A percentile compares a stretch with the other conserved stretches of the same genome.
These are phyloP conservation scores for Todus mexicanus DNA, from an alignment of 2,797 vertebrate genomes.

Conservation along the genomic window DNA sequence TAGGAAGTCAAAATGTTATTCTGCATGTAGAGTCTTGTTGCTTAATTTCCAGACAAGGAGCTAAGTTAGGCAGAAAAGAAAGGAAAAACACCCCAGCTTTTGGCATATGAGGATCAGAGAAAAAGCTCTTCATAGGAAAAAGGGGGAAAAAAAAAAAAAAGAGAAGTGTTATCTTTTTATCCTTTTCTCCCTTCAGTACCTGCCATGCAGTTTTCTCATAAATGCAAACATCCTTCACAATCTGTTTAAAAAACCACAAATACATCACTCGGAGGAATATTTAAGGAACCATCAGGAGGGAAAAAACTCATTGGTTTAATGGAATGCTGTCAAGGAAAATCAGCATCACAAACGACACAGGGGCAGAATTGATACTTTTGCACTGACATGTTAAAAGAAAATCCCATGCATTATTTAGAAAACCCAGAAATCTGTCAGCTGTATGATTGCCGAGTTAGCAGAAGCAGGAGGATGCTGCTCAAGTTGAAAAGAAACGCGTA, in stretches of 20 bases:
- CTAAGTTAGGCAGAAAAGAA: constrained; percentile 44
- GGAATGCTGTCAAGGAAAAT: constrained; percentile 84
- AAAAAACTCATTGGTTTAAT: constrained; percentile 85
- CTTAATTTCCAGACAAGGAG: constrained; percentile 59
- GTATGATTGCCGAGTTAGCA: constrained; percentile 84
- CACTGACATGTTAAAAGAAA: constrained; percentile 86
- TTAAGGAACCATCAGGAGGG: constrained; percentile 77
- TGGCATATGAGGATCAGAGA: constrained; percentile 35
- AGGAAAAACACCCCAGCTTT: not conserved
- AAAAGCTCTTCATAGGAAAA: not conserved
- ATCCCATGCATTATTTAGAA: constrained; percentile 86
- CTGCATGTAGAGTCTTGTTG: constrained; percentile 47
- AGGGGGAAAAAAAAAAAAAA: not conserved
- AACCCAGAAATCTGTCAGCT: constrained; percentile 80
- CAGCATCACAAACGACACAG: constrained; percentile 80
- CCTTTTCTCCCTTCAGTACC: constrained; percentile 39
- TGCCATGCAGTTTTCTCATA: constrained; percentile 68
- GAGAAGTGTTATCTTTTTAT: constrained; percentile 46
- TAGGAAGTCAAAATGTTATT: constrained; percentile 64
- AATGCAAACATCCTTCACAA: constrained; percentile 75
- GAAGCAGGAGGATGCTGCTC: constrained; percentile 76
- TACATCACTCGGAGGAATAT: constrained; percentile 77
- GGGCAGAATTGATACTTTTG: constrained; percentile 83
- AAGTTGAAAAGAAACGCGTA: constrained; percentile 74
- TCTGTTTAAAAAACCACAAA: constrained; percentile 77